A percentile compares a stretch with the other conserved stretches of the same genome.
phyloP scores from a whole-genome alignment of 1,140 invertebrate species.

The Trachymyrmex cornetzi region DNA sequence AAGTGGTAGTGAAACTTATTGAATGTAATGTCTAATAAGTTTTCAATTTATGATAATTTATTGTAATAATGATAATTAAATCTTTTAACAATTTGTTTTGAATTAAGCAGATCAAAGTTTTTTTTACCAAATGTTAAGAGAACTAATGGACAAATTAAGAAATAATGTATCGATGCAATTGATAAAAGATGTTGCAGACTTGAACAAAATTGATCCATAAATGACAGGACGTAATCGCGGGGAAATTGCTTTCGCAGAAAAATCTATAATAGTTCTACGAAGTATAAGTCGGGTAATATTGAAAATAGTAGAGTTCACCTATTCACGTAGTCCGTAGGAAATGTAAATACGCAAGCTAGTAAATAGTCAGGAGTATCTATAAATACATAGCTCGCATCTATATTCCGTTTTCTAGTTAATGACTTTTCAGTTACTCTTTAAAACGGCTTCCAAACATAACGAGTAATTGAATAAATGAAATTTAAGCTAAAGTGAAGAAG shows the following conservation, averaged over 20 bases:
- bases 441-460: conserved; percentile 17
- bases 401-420: conserved; percentile 46
- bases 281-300: conserved; percentile 13
- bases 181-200: neutral
- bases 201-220: conserved; percentile 21
- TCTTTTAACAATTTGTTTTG: neutral
- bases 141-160: neutral
- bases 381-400: conserved; percentile 34
- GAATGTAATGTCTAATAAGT: neutral
- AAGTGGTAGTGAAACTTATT: neutral
- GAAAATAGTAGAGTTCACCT: conserved; percentile 26
- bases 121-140: neutral
- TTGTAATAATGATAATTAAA: neutral
- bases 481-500: neutral
- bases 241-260: conserved; percentile 25
- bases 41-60: neutral
- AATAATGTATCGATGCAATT: neutral
- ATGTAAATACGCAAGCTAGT: conserved; percentile 45
- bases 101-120: neutral
- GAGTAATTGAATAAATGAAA: neutral
- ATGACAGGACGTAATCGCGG: conserved; percentile 3
- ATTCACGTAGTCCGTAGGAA: conserved; percentile 42
- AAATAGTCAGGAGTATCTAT: conserved; percentile 34
- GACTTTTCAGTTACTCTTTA: conserved; percentile 49
- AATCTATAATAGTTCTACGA: conserved; percentile 10